phyloP scores from a whole-genome alignment of 2,113 vertebrate genomes.

The Mixornis gularis region DNA sequence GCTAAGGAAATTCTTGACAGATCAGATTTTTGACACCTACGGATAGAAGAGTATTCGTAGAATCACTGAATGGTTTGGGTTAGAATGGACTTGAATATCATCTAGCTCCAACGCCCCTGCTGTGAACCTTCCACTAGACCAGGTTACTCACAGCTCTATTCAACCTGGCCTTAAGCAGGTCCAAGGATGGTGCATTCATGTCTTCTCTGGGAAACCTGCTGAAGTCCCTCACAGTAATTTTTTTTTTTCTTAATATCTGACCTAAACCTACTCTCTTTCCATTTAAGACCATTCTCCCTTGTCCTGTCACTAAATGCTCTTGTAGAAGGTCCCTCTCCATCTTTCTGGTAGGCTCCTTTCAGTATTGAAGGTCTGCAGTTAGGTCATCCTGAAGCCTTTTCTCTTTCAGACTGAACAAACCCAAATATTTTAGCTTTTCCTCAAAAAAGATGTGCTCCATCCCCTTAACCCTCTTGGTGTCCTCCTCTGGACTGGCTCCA shows the following conservation, averaged over 20 bases:
- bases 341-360: not conserved
- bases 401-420: not conserved
- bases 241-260: not conserved
- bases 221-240: not conserved
- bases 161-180: not conserved
- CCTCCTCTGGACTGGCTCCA: not conserved
- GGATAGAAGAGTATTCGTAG: fast-evolving
- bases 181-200: fast-evolving
- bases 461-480: too few relatives aligned
- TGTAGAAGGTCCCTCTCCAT: not conserved
- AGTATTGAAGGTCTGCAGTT: not conserved
- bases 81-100: not conserved
- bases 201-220: not conserved
- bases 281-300: not conserved
- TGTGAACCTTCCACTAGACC: not conserved
- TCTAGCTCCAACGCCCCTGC: not conserved
- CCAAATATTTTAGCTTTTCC: not conserved
- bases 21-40: fast-evolving
- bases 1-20: not conserved
- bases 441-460: too few relatives aligned
- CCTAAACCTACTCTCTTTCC: not conserved
- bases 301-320: too few relatives aligned
- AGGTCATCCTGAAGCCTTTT: not conserved
- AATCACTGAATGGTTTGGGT: not conserved
- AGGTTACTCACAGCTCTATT: not conserved